Base-by-base conservation (phyloP, 2,113 vertebrate genomes). In the Callaeas wilsoni region DNA sequence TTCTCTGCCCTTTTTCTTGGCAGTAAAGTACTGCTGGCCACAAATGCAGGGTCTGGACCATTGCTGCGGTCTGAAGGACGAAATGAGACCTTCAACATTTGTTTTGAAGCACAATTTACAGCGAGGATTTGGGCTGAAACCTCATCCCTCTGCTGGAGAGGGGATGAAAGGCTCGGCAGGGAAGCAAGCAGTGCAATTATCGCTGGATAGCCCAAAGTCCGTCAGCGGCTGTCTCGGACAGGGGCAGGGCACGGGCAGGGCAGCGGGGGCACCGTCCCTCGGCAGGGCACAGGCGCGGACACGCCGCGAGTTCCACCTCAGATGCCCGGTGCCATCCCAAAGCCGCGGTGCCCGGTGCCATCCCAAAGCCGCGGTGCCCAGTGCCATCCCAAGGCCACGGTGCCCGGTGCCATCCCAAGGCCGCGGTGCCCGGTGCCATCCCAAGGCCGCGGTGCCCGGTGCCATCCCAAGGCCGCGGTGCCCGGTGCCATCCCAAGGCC, bases 21-120 rank as follows among this genome's bases (percentile, higher is more conserved):
- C 57, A 53, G 8, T 39, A 10, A 68, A 68, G 44, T 10, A 64
- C 57, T 14, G 12, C 41, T 30, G 59, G 42, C 33, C 32, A n/a
- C 41, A 67, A 41, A 9, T 1, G 25, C 33, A 29, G 42, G n/a
- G 25, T 56, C 78, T 67, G 56, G 47, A 50, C 56, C 23, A 49
- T 50, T 89, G 46, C 47, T 78, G 64, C 70, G 16, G 23, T 42
- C 67, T 62, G 50, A 53, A 93, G 84, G 69, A 39, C 37, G 10
- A 79, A 89, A 32, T 32, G n/a, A 91, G 83, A 71, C 50, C 73
- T 81, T 20, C 27, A 7, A 78, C 81, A 64, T 73, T 94, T 91
- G 83, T 93, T 97, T 88, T 83, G 71, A 96, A 97, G 84, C 89
- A 77, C 63, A 53, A 26, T 93, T 84, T 79, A 79, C 37, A 86